Base-by-base conservation (phyloP, 2,113 vertebrate genomes). In the Neogobius melanostomus region DNA sequence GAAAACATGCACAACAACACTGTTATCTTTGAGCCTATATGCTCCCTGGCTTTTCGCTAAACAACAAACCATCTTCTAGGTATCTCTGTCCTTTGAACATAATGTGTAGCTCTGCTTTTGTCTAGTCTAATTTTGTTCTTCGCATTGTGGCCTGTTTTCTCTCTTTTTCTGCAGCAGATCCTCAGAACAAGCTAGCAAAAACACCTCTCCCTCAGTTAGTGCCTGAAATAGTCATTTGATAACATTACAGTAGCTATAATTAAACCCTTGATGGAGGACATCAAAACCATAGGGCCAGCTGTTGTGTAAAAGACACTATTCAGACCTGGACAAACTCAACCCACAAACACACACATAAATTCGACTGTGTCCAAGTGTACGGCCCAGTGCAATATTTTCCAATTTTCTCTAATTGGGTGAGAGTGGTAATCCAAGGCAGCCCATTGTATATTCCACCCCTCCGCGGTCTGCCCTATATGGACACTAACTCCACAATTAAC, bases 351-450 rank as follows among this genome's bases (percentile, higher is more conserved):
- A 17, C 71, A 82, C 73, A 79, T 81, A 84, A 56, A 80, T 81
- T 79, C 61, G 75, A 80, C 43, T 77, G 83, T 77, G 88, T 73
- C 83, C 82, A 80, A 63, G 74, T 82, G 80, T 76, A 80, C 67
- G 87, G 82, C 87, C 78, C 88, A 91, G 79, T 76, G 88, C 92
- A 93, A 92, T 93, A 92, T 92, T 91, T 91, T 90, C 88, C 88
- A 92, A 93, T 92, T 93, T 91, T 80, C 85, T 81, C 73, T 91
- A 93, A 93, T 90, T 92, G 89, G 83, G 79, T 90, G 87, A 91
- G 83, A 88, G 82, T 85, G 75, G 91, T 92, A 93, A 92, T 90
- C 85, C 79, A 86, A 90, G 84, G 86, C 90, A 82, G 77, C 80
- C 86, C 85, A 87, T 90, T 86, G 80, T 87, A 86, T 86, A 81